phyloP scores from a whole-genome alignment of 2,888 invertebrate genomes.

The Netelia fuscicornis region DNA sequence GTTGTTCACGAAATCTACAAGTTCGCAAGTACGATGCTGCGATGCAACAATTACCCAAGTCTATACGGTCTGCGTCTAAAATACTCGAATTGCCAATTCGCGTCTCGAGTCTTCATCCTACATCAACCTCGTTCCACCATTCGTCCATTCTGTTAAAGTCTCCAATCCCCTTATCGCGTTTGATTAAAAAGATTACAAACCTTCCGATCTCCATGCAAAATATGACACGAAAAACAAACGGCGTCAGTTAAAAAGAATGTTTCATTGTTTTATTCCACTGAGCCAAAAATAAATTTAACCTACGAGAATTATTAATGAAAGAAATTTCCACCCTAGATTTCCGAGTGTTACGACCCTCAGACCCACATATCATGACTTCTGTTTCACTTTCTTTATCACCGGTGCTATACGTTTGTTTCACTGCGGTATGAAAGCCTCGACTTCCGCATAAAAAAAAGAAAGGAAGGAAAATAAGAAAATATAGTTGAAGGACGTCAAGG shows the following conservation, averaged over 20 bases:
- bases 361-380: not conserved
- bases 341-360: not conserved
- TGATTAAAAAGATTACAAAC: not conserved
- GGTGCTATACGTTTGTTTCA: not conserved
- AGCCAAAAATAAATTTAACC: too few species aligned
- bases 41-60: not conserved
- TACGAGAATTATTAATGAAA: too few species aligned
- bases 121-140: not conserved
- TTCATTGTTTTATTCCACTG: too few species aligned
- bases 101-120: not conserved
- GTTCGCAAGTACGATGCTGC: not conserved
- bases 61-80: not conserved
- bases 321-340: too few species aligned
- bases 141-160: not conserved
- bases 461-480: not conserved
- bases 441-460: conserved; percentile 14
- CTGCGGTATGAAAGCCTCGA: not conserved
- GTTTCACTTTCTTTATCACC: conserved; percentile 2
- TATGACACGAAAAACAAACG: too few species aligned
- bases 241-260: too few species aligned
- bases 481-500: conserved; percentile 32
- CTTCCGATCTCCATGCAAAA: not conserved
- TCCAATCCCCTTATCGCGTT: too few species aligned
- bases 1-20: not conserved
- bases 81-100: not conserved